Base-by-base conservation (phyloP, 2,888 invertebrate species). In the Spodoptera littoralis region DNA sequence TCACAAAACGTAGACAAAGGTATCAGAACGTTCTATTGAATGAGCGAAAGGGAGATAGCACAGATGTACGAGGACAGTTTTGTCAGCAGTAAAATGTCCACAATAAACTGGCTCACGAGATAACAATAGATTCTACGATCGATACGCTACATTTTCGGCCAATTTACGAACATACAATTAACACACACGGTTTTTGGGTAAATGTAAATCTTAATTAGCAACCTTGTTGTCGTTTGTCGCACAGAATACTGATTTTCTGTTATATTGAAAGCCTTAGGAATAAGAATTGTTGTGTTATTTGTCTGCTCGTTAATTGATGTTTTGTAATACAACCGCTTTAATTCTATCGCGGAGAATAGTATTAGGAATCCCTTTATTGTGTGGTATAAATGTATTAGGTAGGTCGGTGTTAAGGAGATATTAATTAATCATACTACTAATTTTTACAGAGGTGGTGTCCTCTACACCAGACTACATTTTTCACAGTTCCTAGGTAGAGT, bases 11-110 rank as follows among this genome's bases (percentile, higher is more conserved):
- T 75, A 81, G 80, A 83, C 85, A 84, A 91, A 91, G 91, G 88
- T 91, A 90, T 89, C 89, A 87, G 84, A 84, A 90, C 91, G 87
- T 92, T 89, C 87, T 87, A 88, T 85, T 88, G 86, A 89, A 90
- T 87, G 85, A 90, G 91, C 91, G 92, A 92, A 91, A 91, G 91
- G 89, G 90, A 91, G 87, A 88, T 90, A 88, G 6, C 36, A 36
- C 36, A 92, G 91, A 91, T 92, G 36, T 90, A 91, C 88, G 88
- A 88, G 85, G 85, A 87, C 88, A 88, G 88, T 90, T 86, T 91
- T 86, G 87, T 83, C 80, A 83, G 86, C 79, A 84, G 84, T 88
- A 89, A 90, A 90, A 84, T 86, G 77, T 83, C 79, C 66, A 66
- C 77, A 80, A 85, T 87, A 87, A 88, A 87, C 77, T 88, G 83